Evolutionary conservation across 2,113 vertebrate species (phyloP).

Genomic region (Corapipo altera): DNA sequence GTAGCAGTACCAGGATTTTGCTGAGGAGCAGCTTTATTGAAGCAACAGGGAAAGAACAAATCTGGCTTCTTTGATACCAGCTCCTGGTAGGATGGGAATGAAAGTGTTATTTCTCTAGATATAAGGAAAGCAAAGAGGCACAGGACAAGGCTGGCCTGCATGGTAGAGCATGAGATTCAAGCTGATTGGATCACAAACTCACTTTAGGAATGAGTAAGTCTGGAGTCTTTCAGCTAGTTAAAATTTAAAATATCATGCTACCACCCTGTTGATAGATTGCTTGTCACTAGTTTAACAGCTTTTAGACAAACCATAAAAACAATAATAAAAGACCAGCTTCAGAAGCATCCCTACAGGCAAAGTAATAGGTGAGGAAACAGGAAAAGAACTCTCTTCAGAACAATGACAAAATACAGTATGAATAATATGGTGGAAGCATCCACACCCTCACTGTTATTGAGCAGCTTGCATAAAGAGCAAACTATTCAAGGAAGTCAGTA

Average conservation of each 20-base stretch:
- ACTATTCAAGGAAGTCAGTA: not conserved
- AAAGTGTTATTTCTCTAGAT: not conserved
- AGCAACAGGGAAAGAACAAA: not conserved
- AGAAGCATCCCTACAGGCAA: not conserved
- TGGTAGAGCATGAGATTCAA: not conserved
- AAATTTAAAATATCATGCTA: not conserved
- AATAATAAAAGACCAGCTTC: not conserved
- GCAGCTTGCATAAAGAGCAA: not conserved
- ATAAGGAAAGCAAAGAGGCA: not conserved
- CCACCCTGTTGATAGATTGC: not conserved
- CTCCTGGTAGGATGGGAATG: not conserved
- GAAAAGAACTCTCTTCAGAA: not conserved
- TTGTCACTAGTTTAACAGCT: not conserved
- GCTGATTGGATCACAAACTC: not conserved
- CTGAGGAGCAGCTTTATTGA: not conserved
- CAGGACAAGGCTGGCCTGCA: not conserved
- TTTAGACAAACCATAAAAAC: not conserved
- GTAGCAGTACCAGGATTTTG: not conserved
- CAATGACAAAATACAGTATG: not conserved
- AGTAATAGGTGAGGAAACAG: not conserved
- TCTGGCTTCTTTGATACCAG: not conserved
- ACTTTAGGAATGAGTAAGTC: not conserved
- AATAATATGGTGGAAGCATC: not conserved
- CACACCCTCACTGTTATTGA: not conserved
- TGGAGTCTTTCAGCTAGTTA: not conserved